Base-by-base conservation (phyloP, 2,888 invertebrate species). In the Escarpia spicata region DNA sequence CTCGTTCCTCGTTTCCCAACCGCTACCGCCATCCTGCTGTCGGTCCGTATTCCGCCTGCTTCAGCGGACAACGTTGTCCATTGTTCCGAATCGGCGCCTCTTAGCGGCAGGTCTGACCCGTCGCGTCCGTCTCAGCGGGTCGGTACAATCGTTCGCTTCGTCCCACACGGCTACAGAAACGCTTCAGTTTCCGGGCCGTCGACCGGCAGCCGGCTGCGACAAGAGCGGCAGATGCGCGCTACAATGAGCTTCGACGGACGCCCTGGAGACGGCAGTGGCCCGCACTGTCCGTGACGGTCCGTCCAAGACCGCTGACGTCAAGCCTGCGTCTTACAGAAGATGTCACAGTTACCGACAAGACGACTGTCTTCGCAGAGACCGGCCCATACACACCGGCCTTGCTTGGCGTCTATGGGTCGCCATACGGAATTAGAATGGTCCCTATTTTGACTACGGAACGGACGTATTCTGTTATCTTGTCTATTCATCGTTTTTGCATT, bases 131-230 rank as follows among this genome's bases (percentile, higher is more conserved):
- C 26, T 75, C 26, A 75, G 6, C 75, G 75, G 75, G 19, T 75
- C 75, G 75, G 75, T 75, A 75, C 75, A 75, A 75, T 75, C 75
- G 75, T 3, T 26, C 26, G 19, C 26, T 26, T 26, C 26, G 75
- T 75, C 75, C 75, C 75, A 75, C 75, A 26, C 75, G 75, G 75
- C 75, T 75, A 75, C 75, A 75, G 75, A 75, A 75, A 26, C 75
- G 75, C 4, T 75, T 75, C 19, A 26, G 75, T 75, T 75, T 75
- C 75, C 75, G 75, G n/a, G 75, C 75, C 75, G 26, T 75, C 75
- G 75, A 75, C 75, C 6, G 75, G 26, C 75, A 15, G 19, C 75
- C 1, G 75, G 75, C 26, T 75, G 75, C 75, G 75, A 6, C 75
- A 4, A 26, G 26, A 26, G 26, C 75, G 75, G 75, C 75, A 75